Conservation (phyloP, 2,797 vertebrate genomes). For the Sardinella longiceps region DNA sequence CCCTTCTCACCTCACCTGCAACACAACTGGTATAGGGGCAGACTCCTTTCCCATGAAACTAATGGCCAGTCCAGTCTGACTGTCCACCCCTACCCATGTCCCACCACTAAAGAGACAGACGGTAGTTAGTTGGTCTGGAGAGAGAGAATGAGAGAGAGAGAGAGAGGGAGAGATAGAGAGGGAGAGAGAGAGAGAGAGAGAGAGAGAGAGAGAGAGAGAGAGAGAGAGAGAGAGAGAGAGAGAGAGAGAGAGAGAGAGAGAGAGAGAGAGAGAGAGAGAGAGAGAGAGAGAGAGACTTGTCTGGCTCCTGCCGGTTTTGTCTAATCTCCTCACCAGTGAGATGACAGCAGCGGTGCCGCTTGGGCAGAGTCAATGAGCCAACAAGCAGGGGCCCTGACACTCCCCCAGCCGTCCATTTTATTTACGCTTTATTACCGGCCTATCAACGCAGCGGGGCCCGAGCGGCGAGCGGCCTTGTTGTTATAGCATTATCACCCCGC, state of each 20-base stretch:
- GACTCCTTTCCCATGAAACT: not conserved
- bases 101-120: not conserved
- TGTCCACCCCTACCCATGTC: not conserved
- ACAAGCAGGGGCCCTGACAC: constrained; percentile 44
- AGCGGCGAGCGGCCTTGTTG: constrained; percentile 56
- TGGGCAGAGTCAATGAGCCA: constrained; percentile 68
- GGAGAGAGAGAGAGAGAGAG: not conserved
- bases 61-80: not conserved
- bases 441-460: constrained; percentile 54
- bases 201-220: not conserved
- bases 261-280: not conserved
- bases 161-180: too few relatives aligned
- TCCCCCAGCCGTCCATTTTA: constrained; percentile 57
- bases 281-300: not conserved
- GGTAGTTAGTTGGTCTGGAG: not conserved
- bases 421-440: constrained; percentile 68
- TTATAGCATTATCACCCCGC: constrained; percentile 65
- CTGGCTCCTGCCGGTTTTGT: constrained; percentile 32
- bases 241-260: not conserved
- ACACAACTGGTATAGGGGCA: not conserved
- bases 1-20: not conserved
- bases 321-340: constrained; percentile 57
- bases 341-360: constrained; percentile 52
- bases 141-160: not conserved
- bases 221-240: not conserved